phyloP scores from a whole-genome alignment of 2,888 invertebrate species.

The Taenaris catops region DNA sequence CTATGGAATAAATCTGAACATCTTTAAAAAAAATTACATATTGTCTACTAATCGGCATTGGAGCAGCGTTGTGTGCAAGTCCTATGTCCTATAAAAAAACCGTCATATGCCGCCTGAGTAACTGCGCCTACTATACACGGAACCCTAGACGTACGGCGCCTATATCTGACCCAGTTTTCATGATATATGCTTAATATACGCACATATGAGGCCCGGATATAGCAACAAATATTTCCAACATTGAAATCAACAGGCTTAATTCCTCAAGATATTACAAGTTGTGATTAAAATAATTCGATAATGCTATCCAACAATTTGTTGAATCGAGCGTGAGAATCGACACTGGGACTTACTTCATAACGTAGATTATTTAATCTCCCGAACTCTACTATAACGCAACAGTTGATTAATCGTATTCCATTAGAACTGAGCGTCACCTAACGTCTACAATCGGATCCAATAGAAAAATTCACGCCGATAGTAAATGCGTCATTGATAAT shows the following conservation, averaged over 20 bases:
- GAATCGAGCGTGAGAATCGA: conserved; percentile 19
- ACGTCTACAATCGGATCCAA: conserved; percentile 26
- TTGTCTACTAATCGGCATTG: too few relatives aligned
- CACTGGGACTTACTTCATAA: conserved; percentile 10
- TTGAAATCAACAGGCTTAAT: conserved; percentile 8
- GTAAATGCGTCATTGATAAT: conserved; percentile 67
- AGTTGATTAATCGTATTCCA: conserved; percentile 34
- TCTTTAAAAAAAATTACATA: too few relatives aligned
- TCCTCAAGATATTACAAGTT: conserved; percentile 7
- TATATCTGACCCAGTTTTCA: too few relatives aligned
- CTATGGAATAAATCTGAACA: too few relatives aligned
- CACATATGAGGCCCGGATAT: too few relatives aligned
- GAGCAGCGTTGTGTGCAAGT: too few relatives aligned
- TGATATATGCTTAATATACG: too few relatives aligned
- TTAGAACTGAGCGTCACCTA: conserved; percentile 44
- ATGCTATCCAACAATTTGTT: conserved; percentile 8
- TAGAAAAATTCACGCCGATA: conserved; percentile 46
- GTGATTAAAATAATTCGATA: conserved; percentile 14
- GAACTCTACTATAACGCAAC: conserved; percentile 6
- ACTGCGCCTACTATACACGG: too few relatives aligned
- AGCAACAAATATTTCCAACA: background rate
- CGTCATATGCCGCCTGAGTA: too few relatives aligned
- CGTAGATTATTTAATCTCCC: conserved; percentile 16
- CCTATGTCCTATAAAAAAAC: too few relatives aligned
- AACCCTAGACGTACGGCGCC: too few relatives aligned